Evolutionary conservation across 2,888 invertebrate genomes (phyloP), one percentile per base, ranked within the genome.

Genomic region (Monochamus alternatus): DNA sequence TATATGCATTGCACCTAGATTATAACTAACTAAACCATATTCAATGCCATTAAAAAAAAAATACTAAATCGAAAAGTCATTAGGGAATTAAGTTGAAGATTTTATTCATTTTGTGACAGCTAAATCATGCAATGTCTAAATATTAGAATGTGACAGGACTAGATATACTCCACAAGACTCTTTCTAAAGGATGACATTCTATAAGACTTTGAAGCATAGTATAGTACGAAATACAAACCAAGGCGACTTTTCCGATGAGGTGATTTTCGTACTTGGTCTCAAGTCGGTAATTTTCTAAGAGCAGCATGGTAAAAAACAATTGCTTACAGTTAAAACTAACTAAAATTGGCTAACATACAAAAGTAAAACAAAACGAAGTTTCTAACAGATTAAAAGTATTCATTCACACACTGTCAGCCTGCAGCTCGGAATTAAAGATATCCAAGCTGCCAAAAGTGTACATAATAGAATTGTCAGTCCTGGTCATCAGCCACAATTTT

Each of bases 201-300:
- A 63, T 63, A 22, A 63, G 31, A 38, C 5, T 52, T 60, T 31
- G 22, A 63, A 38, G 55, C 55, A 59, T 22, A 52, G 60, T 47
- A 52, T 14, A 63, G 62, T 51, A 47, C 44, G 44, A 78, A 87
- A 92, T 93, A 93, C 94, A 92, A 93, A 95, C 95, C 93, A 98
- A 93, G 87, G 98, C 96, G 90, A 98, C 96, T 93, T 98, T 98
- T 90, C 96, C 95, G 91, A 98, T 97, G 90, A 98, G 94, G 91
- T 98, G 97, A 90, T 97, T 98, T 91, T 98, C 98, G 92, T 98
- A 98, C 90, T 97, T 96, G 89, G 97, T 97, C 91, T 98, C 97
- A 89, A 97, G 94, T 86, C 98, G 95, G 92, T 98, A 98, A 92
- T 98, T 98, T 92, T 98, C 98, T 98, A 93, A 81, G 55, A 55